Percentiles rank a stretch among this genome's conserved stretches.
phyloP scores from a whole-genome alignment of 2,113 vertebrate species.

The Bos indicus region DNA sequence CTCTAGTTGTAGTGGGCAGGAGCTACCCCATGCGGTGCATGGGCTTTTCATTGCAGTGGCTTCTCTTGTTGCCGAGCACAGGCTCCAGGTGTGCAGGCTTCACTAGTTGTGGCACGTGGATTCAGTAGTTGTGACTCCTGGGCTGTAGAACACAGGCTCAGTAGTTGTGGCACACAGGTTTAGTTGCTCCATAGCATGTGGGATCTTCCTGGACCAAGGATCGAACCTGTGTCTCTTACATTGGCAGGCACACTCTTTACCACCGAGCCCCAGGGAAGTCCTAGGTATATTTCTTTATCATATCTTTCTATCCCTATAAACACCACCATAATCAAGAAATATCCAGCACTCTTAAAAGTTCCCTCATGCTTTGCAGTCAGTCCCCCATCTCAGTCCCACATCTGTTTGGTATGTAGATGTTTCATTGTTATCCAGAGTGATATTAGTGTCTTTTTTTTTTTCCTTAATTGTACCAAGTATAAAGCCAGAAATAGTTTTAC shows the following conservation, averaged over 20 bases:
- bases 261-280: neutral
- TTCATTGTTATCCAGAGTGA: neutral
- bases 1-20: neutral
- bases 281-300: neutral
- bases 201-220: neutral
- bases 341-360: neutral
- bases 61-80: neutral
- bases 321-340: neutral
- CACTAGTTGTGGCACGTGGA: neutral
- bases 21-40: neutral
- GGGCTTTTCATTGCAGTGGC: neutral
- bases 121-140: neutral
- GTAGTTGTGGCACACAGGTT: neutral
- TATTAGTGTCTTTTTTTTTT: neutral
- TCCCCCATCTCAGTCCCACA: neutral
- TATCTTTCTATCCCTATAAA: neutral
- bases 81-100: neutral
- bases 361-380: neutral
- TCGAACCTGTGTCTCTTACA: neutral
- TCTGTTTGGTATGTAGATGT: neutral
- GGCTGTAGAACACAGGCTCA: neutral
- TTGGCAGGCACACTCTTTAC: neutral
- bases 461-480: neutral
- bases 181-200: neutral
- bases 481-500: constrained; percentile 1